Conservation (phyloP, 92 coral and sea anemone species). For the Galaxea fascicularis region DNA sequence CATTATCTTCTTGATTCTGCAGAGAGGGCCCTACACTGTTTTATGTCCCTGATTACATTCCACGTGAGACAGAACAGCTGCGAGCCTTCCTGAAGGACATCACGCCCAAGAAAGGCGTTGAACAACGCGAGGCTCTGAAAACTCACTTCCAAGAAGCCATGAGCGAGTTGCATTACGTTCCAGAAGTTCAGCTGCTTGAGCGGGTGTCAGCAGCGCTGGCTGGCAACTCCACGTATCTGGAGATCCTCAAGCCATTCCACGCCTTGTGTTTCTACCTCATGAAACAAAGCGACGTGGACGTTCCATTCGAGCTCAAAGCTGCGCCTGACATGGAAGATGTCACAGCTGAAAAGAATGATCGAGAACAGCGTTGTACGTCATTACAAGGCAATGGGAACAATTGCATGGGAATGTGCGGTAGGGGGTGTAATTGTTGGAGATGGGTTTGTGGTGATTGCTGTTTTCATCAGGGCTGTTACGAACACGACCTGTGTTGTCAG, state of each 20-base stretch:
- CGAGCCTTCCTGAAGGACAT: neutral
- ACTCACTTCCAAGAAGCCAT: constrained; percentile 24
- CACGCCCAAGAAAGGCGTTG: neutral
- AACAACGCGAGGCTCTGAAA: constrained; percentile 1
- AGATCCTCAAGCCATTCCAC: constrained; percentile 22
- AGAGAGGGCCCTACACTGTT: neutral
- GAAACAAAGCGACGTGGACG: neutral
- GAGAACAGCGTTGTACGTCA: neutral
- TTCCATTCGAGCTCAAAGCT: constrained; percentile 10
- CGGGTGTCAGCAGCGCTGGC: neutral
- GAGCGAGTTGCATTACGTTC: constrained; percentile 6
- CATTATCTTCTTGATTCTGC: neutral
- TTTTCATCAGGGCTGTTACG: constrained; percentile 37
- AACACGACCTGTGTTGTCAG: constrained; percentile 34
- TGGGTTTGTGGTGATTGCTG: constrained; percentile 50
- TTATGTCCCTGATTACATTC: constrained; percentile 13
- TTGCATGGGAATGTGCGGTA: constrained; percentile 27
- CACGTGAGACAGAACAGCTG: neutral
- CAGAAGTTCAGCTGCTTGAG: constrained; percentile 15
- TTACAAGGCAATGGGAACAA: neutral
- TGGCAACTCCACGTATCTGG: constrained; percentile 8
- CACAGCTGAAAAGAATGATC: neutral
- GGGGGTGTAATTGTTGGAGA: constrained; percentile 24
- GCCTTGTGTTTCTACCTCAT: neutral
- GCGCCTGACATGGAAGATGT: neutral